phyloP scores from a whole-genome alignment of 2,113 vertebrate genomes.

The Orycteropus afer region DNA sequence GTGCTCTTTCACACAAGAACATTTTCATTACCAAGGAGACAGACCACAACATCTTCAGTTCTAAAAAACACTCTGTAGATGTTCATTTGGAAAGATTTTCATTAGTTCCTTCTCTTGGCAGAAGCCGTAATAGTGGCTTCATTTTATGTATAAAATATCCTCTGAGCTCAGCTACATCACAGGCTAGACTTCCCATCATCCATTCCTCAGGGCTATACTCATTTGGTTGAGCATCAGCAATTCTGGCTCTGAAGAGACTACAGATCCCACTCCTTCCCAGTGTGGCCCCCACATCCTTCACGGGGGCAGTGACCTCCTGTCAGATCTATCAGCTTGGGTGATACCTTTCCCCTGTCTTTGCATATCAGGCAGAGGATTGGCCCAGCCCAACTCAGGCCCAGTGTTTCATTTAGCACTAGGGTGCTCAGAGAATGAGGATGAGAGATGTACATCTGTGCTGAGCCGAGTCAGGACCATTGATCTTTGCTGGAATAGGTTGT shows the following conservation, averaged over 20 bases:
- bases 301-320: not conserved
- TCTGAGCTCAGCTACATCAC: not conserved
- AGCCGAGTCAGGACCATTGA: not conserved
- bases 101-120: not conserved
- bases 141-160: constrained; percentile 11
- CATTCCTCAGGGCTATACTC: not conserved
- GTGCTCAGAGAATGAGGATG: not conserved
- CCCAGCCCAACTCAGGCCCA: not conserved
- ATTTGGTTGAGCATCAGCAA: not conserved
- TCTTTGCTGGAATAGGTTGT: not conserved
- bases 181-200: not conserved
- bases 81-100: not conserved
- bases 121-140: not conserved
- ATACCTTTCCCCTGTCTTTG: not conserved
- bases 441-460: not conserved
- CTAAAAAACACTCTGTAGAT: not conserved
- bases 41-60: not conserved
- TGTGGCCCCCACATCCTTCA: not conserved
- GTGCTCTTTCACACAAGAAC: not conserved
- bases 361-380: not conserved
- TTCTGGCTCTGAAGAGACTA: not conserved
- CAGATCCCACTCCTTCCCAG: not conserved
- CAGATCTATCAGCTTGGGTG: not conserved
- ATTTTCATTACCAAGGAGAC: not conserved
- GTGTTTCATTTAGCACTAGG: not conserved